phyloP scores from a whole-genome alignment of 2,113 vertebrate species.

The Pterocles burchelli region DNA sequence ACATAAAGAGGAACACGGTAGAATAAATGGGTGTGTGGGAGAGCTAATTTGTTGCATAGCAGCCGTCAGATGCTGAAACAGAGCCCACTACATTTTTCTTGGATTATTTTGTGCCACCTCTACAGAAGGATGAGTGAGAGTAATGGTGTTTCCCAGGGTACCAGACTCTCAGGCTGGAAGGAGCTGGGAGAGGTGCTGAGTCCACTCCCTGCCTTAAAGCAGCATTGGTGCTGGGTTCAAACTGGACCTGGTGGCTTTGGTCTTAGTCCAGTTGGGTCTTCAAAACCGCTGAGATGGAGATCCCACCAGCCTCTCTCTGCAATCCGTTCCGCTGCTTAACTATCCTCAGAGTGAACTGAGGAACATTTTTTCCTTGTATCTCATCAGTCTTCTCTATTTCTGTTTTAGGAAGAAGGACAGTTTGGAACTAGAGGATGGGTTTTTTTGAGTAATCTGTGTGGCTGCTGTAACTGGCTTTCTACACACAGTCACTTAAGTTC shows the following conservation, averaged over 20 bases:
- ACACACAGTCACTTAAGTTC: neutral
- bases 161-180: neutral
- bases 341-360: neutral
- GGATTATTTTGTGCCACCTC: neutral
- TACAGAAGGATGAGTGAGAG: neutral
- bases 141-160: neutral
- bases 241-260: neutral
- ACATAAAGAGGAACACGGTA: neutral
- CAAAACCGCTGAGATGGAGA: neutral
- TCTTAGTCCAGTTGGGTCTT: neutral
- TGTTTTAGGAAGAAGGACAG: neutral
- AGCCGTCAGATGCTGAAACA: neutral
- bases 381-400: neutral
- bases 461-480: neutral
- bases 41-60: neutral
- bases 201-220: fast-evolving
- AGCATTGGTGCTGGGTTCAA: neutral
- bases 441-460: neutral
- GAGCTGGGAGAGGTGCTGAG: neutral
- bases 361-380: neutral
- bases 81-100: neutral
- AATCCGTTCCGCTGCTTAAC: neutral
- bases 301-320: neutral
- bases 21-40: neutral
- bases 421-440: neutral